Percentiles rank a stretch among this genome's conserved stretches.
Evolutionary conservation across 2,888 invertebrate species (phyloP).

Genomic region (Andrena flavipes): DNA sequence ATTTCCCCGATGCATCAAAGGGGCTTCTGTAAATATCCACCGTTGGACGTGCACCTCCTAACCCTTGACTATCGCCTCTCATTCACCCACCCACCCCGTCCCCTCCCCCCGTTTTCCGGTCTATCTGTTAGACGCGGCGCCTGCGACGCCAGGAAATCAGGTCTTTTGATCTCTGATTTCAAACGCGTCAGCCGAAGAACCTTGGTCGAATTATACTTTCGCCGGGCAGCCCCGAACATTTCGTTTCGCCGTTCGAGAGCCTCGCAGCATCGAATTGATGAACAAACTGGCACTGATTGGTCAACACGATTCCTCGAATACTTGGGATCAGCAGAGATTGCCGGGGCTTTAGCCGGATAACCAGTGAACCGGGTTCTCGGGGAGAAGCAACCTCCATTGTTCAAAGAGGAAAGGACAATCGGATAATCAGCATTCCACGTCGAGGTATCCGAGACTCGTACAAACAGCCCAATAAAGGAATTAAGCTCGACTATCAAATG

Average conservation of each 20-base stretch:
- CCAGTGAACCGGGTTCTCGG: neutral
- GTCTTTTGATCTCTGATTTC: slow-evolving; percentile 43
- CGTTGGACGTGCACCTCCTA: slow-evolving; percentile 4
- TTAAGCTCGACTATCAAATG: slow-evolving; percentile 47
- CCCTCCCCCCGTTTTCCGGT: slow-evolving; percentile 33
- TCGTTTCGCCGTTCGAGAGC: slow-evolving; percentile 1
- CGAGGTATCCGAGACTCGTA: slow-evolving; percentile 5
- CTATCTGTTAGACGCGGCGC: slow-evolving; percentile 34
- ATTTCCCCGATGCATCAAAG: slow-evolving; percentile 27
- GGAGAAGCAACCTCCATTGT: slow-evolving; percentile 9
- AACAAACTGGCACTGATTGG: slow-evolving; percentile 12
- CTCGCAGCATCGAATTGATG: neutral
- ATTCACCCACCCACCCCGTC: slow-evolving; percentile 4
- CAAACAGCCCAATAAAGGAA: slow-evolving; percentile 51
- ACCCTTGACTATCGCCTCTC: slow-evolving; percentile 23
- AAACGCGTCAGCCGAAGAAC: neutral
- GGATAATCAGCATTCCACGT: slow-evolving; percentile 5
- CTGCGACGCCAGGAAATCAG: slow-evolving; percentile 21
- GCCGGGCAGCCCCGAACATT: neutral
- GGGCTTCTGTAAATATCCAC: slow-evolving; percentile 31
- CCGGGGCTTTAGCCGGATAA: neutral
- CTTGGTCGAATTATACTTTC: slow-evolving; percentile 19
- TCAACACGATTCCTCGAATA: neutral
- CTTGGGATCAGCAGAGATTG: neutral
- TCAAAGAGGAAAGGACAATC: slow-evolving; percentile 18